Evolutionary conservation across 2,888 invertebrate species (phyloP), one percentile per base, ranked within the genome.

Genomic region (Orthosia gothica): DNA sequence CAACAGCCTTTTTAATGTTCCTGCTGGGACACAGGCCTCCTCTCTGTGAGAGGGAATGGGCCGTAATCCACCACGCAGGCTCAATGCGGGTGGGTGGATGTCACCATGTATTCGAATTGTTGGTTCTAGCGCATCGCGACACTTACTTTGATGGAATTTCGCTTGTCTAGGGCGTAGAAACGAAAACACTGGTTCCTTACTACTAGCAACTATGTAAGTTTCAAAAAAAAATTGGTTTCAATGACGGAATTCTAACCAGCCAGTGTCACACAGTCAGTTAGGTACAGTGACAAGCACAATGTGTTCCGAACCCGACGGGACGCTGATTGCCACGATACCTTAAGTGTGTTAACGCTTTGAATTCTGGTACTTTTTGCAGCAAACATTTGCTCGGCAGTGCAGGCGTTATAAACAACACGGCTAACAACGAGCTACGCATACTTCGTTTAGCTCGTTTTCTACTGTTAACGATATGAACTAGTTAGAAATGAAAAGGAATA

Each of bases 291-390:
- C 26, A 40, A 9, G 40, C 40, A 40, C 62, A 26, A 20, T 5
- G 32, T 49, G 18, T 12, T 18, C 13, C 9, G 5, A 50, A 1
- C 50, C 40, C 32, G 32, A n/a, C 5, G 9, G 15, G 20, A 15
- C 20, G 47, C 55, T 69, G 26, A 55, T 69, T 45, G 13, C 54
- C 7, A 9, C 15, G 26, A 68, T 55, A 68, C 26, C 45, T 68
- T 54, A 20, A 20, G 5, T 16, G 15, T 20, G 54, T 67, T 64
- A 54, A 47, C 52, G n/a, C 16, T 55, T 70, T 68, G n/a, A 54
- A 68, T 69, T 47, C 26, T 20, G n/a, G 47, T 32, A 47, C 47
- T 32, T 55, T 70, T 23, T 20, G 32, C 55, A 55, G 32, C 20
- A 55, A 47, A 69, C 5, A 32, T 70, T 70, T 49, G 16, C 26